These are phyloP conservation scores for Cairina moschata DNA, from an alignment of 2,113 vertebrate species.

Conservation along the genomic window DNA sequence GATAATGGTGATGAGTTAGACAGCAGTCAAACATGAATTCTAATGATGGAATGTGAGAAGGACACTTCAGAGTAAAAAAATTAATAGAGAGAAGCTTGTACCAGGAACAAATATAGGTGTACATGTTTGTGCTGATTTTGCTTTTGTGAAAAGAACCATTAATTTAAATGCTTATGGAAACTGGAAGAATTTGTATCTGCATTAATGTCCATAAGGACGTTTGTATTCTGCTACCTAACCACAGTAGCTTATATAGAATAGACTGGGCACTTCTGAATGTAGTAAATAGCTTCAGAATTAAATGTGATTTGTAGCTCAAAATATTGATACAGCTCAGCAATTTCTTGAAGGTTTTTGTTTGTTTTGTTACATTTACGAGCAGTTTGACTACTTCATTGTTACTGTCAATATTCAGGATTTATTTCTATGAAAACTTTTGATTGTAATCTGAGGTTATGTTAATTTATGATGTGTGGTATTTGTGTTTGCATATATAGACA, in stretches of 20 bases:
- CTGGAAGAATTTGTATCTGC: background rate
- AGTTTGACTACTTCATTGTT: background rate
- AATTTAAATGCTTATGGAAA: background rate
- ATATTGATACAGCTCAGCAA: background rate
- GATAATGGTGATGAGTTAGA: background rate
- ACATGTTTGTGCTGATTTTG: background rate
- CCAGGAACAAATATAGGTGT: background rate
- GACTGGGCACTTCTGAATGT: background rate
- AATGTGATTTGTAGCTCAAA: background rate
- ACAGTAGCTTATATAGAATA: background rate
- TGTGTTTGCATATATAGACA: background rate
- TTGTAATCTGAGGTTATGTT: background rate
- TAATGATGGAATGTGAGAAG: background rate
- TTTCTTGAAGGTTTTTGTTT: background rate
- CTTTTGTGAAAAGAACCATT: background rate
- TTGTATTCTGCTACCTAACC: background rate
- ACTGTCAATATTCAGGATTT: background rate
- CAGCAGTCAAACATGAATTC: background rate
- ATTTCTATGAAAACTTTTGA: background rate
- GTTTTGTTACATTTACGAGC: background rate
- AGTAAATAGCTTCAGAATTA: background rate
- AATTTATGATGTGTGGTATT: background rate
- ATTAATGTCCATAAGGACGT: background rate
- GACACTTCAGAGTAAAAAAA: background rate
- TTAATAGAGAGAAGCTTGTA: background rate